A percentile compares a stretch with the other conserved stretches of the same genome.
phyloP scores from a whole-genome alignment of 2,797 vertebrate genomes.

The Squalus acanthias region DNA sequence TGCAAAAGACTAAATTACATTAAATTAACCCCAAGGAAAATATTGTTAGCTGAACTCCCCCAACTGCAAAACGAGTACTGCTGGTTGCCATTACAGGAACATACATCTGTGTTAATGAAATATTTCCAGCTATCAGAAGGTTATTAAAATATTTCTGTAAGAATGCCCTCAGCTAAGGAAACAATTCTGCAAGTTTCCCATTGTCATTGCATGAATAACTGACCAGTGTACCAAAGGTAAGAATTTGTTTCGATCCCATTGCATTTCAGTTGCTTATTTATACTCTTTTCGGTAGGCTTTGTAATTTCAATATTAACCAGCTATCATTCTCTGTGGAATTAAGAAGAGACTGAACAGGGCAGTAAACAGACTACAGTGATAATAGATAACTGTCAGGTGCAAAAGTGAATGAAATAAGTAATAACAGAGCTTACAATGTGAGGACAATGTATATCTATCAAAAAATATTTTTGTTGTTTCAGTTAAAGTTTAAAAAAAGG shows the following conservation, averaged over 20 bases:
- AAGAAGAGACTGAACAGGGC: not conserved
- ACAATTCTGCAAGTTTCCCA: slow-evolving; percentile 3
- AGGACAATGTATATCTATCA: not conserved
- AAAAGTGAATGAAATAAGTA: not conserved
- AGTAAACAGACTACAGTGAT: not conserved
- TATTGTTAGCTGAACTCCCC: not conserved
- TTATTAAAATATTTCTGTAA: slow-evolving; percentile 36
- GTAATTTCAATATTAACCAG: not conserved
- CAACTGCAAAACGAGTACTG: not conserved
- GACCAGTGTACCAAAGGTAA: slow-evolving; percentile 30
- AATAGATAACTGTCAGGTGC: not conserved
- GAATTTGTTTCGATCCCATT: slow-evolving; percentile 3
- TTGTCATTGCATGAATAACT: slow-evolving; percentile 21
- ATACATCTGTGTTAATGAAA: slow-evolving; percentile 35
- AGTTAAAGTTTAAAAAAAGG: not conserved
- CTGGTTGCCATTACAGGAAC: slow-evolving; percentile 27
- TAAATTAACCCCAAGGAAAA: slow-evolving; percentile 37
- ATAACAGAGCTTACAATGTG: not conserved
- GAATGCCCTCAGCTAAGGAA: slow-evolving; percentile 27
- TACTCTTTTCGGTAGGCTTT: not conserved
- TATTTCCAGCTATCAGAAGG: slow-evolving; percentile 32
- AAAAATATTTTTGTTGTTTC: not conserved
- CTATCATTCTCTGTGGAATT: not conserved
- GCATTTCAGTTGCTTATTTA: not conserved
- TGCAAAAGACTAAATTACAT: slow-evolving; percentile 21